Conservation (phyloP, 2,113 vertebrate genomes). For the Myocastor coypus region DNA sequence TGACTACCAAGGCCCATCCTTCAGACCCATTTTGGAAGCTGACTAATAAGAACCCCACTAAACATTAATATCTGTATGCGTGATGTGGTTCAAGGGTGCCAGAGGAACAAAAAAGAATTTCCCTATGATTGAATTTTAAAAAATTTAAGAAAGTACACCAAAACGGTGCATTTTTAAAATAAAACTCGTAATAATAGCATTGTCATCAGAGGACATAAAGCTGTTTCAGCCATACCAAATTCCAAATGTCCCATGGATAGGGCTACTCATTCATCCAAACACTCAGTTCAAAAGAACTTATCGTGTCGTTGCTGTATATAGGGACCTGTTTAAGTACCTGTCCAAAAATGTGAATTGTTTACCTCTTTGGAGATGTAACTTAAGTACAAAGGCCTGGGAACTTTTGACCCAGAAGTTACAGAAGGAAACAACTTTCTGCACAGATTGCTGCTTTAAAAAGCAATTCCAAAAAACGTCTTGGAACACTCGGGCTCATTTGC, state of each 20-base stretch:
- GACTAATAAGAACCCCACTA: background rate
- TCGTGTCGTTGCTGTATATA: background rate
- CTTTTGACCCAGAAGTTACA: conserved; percentile 49
- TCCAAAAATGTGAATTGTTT: background rate
- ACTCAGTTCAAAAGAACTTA: background rate
- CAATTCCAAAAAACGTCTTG: conserved; percentile 50
- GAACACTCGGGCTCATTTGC: conserved; percentile 63
- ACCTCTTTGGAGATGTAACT: background rate
- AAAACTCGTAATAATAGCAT: background rate
- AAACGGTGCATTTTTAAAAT: background rate
- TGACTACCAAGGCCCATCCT: background rate
- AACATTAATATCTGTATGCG: background rate
- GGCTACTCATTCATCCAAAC: background rate
- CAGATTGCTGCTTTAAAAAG: conserved; percentile 61
- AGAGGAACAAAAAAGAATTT: background rate
- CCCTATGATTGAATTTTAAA: background rate
- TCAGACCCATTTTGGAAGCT: background rate
- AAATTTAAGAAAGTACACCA: background rate
- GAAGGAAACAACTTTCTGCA: conserved; percentile 40
- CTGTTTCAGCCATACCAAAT: background rate
- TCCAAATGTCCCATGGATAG: background rate
- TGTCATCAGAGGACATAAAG: background rate
- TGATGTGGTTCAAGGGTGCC: background rate
- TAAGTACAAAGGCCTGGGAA: background rate
- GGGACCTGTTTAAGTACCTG: background rate